Conservation (phyloP, 2,113 vertebrate species). For the Campylomormyrus numenius region DNA sequence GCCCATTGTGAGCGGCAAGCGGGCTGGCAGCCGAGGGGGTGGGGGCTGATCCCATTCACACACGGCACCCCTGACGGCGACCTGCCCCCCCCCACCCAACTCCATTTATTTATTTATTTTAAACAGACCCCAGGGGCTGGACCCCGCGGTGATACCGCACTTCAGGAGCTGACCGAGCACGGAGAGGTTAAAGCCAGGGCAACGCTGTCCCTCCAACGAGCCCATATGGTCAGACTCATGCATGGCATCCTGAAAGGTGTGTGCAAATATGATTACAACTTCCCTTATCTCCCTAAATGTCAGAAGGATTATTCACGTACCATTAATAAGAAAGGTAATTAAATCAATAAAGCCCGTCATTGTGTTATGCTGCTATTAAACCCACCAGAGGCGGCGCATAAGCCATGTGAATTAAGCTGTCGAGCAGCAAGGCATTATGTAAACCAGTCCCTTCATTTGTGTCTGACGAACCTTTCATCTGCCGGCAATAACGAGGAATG, state of each 20-base stretch:
- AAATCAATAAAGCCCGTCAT: background rate
- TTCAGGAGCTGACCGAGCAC: background rate
- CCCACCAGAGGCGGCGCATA: background rate
- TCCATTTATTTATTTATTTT: conserved; percentile 16
- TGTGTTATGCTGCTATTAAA: background rate
- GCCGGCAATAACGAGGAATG: conserved; percentile 1
- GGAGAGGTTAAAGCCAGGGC: background rate
- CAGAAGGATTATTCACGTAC: conserved; percentile 1
- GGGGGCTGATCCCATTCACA: background rate
- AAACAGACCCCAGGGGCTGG: conserved; percentile 5
- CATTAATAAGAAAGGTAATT: conserved; percentile 5
- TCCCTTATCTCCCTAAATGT: background rate
- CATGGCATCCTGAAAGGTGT: background rate
- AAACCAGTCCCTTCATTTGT: conserved; percentile 21
- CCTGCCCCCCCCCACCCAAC: too few species aligned
- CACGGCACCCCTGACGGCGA: background rate
- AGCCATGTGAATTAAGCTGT: background rate
- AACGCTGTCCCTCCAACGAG: background rate
- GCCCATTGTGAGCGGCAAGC: background rate
- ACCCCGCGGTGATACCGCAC: background rate
- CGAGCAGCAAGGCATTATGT: conserved; percentile 16
- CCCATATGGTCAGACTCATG: background rate
- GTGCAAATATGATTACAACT: background rate
- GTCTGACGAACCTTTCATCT: conserved; percentile 6
- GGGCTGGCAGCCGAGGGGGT: background rate